phyloP scores from a whole-genome alignment of 2,888 invertebrate genomes.

The Lypha dubia region DNA sequence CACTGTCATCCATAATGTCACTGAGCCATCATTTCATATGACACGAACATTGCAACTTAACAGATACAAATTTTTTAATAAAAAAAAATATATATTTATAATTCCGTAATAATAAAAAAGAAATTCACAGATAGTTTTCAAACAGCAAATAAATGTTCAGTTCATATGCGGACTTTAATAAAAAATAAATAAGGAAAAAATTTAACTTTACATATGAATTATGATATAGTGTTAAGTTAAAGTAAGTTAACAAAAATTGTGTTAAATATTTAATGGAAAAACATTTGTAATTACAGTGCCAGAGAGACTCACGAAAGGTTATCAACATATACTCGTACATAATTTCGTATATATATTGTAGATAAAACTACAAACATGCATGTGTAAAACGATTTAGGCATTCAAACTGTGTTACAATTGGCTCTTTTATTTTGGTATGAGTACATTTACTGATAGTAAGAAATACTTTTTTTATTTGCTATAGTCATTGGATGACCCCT shows the following conservation, averaged over 20 bases:
- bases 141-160: not conserved
- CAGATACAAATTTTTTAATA: conserved; percentile 45
- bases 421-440: no score
- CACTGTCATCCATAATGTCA: conserved; percentile 63
- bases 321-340: not conserved
- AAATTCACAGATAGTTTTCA: not conserved
- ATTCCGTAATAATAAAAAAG: not conserved
- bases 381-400: not conserved
- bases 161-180: not conserved
- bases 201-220: conserved; percentile 13
- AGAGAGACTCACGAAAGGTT: not conserved
- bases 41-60: conserved; percentile 68
- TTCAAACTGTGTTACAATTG: not conserved
- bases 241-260: conserved; percentile 25
- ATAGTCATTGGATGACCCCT: no score
- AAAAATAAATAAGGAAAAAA: conserved; percentile 2
- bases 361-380: not conserved
- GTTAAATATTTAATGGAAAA: conserved; percentile 58
- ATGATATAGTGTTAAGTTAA: conserved; percentile 41
- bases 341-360: no score
- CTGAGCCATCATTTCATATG: conserved; percentile 67
- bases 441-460: no score
- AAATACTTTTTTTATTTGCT: no score
- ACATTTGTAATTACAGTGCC: conserved; percentile 20
- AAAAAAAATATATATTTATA: not conserved